phyloP scores from a whole-genome alignment of 1,140 invertebrate genomes.

The Hirudo medicinalis region DNA sequence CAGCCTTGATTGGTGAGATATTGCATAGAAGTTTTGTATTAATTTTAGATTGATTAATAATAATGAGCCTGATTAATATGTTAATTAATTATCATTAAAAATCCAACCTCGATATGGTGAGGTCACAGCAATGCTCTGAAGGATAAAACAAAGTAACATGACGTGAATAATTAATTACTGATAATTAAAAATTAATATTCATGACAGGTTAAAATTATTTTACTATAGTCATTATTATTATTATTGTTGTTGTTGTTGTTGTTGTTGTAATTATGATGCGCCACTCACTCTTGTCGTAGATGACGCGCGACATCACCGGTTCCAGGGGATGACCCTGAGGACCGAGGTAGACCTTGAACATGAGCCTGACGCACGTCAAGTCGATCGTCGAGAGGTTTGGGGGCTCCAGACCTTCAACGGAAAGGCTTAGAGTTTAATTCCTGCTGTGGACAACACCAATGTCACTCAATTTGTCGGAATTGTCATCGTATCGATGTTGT shows the following conservation, averaged over 20 bases:
- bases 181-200: background rate
- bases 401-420: background rate
- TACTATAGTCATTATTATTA: background rate
- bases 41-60: too few species aligned
- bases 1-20: background rate
- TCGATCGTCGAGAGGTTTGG: background rate
- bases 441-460: too few species aligned
- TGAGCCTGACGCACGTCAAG: background rate
- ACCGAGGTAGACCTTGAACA: background rate
- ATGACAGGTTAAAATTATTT: too few species aligned
- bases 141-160: background rate
- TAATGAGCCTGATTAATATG: too few species aligned
- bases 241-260: background rate
- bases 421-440: too few species aligned
- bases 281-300: background rate
- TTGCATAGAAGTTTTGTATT: too few species aligned
- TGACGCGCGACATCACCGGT: background rate
- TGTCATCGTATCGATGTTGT: too few species aligned
- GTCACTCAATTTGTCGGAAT: too few species aligned
- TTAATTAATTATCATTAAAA: too few species aligned
- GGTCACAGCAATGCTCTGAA: conserved; percentile 7
- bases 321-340: background rate
- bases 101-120: background rate
- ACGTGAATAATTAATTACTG: background rate
- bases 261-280: background rate